These are phyloP conservation scores for Sebastes trivittatus DNA, from an alignment of 2,797 vertebrate genomes.

Conservation along the genomic window DNA sequence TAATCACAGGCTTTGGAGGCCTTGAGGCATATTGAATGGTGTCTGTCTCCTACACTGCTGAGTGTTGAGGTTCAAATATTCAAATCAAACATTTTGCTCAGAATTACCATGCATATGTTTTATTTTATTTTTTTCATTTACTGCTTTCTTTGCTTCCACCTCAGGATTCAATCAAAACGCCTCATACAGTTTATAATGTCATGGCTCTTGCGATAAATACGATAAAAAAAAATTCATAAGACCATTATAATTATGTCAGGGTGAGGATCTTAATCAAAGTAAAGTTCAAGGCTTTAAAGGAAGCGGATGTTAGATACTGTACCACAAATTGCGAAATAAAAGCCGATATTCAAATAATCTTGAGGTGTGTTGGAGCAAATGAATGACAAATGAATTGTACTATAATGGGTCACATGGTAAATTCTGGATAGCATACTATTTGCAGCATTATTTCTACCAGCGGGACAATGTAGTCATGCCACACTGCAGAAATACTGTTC, in stretches of 20 bases:
- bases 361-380: not conserved
- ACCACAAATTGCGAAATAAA: constrained; percentile 39
- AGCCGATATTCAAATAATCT: not conserved
- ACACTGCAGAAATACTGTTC: not conserved
- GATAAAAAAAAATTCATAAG: constrained; percentile 74
- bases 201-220: constrained; percentile 75
- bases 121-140: constrained; percentile 23
- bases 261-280: constrained; percentile 82
- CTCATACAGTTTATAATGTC: constrained; percentile 80
- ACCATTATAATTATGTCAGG: constrained; percentile 70
- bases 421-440: not conserved
- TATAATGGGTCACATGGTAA: not conserved
- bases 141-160: constrained; percentile 25
- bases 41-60: constrained; percentile 24
- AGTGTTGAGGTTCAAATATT: constrained; percentile 52
- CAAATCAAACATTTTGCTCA: constrained; percentile 49
- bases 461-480: not conserved
- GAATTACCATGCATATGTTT: constrained; percentile 19
- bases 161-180: constrained; percentile 58
- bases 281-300: constrained; percentile 81
- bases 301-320: constrained; percentile 70
- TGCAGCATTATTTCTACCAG: not conserved
- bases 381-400: not conserved
- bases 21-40: constrained; percentile 48
- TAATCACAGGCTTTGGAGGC: constrained; percentile 46